A percentile compares a stretch with the other conserved stretches of the same genome.
phyloP scores from a whole-genome alignment of 2,113 vertebrate genomes.

The Edolisoma coerulescens region DNA sequence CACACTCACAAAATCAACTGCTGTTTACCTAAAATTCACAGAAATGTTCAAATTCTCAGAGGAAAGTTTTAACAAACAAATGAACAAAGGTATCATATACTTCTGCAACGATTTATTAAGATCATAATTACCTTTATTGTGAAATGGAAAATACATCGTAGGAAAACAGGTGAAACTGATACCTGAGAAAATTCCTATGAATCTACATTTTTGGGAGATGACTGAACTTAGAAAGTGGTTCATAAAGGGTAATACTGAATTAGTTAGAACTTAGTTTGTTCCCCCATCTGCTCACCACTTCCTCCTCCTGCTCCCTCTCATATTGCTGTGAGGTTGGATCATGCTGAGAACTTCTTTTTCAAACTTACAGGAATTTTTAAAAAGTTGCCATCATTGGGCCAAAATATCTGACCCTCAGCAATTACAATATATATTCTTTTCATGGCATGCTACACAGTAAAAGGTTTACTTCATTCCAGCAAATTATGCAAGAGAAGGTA shows the following conservation, averaged over 20 bases:
- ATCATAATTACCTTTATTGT: not conserved
- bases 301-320: not conserved
- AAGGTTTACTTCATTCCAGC: not conserved
- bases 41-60: not conserved
- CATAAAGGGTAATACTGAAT: not conserved
- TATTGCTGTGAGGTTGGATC: not conserved
- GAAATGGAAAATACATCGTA: not conserved
- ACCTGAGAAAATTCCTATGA: not conserved
- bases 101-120: not conserved
- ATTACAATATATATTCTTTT: not conserved
- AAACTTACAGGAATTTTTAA: constrained; percentile 11
- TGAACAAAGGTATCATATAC: not conserved
- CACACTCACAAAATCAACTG: not conserved
- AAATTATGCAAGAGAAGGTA: not conserved
- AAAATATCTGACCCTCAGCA: not conserved
- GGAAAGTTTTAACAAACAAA: not conserved
- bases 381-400: not conserved
- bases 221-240: not conserved
- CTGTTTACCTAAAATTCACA: not conserved
- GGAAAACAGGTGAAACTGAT: not conserved
- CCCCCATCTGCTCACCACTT: not conserved
- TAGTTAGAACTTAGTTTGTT: not conserved
- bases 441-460: not conserved
- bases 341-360: not conserved
- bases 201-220: not conserved